Conservation (phyloP, 2,113 vertebrate species). For the Montifringilla adamsi region DNA sequence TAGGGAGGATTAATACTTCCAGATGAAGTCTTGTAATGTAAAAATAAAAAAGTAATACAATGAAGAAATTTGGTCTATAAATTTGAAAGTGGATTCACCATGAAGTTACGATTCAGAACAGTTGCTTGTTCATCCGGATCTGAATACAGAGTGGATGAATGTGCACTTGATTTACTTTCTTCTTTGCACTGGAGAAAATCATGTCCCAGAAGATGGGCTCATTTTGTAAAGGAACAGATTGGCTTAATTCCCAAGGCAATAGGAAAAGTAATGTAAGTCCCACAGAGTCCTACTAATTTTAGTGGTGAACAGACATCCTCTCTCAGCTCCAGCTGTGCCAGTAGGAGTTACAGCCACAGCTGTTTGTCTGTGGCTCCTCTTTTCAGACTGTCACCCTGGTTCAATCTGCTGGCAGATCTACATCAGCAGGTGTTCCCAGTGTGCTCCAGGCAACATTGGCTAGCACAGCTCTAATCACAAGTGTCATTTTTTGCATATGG, state of each 20-base stretch:
- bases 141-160: neutral
- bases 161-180: neutral
- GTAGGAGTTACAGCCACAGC: neutral
- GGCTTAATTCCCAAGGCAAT: neutral
- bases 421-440: neutral
- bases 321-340: conserved; percentile 1
- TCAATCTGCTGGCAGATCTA: neutral
- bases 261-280: neutral
- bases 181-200: neutral
- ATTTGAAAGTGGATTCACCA: neutral
- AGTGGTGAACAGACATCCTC: neutral
- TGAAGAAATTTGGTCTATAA: neutral
- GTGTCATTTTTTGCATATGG: neutral
- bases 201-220: neutral
- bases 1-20: neutral
- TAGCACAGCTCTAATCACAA: neutral
- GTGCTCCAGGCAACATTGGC: neutral
- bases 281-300: neutral
- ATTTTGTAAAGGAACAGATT: neutral
- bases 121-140: neutral
- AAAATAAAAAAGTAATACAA: neutral
- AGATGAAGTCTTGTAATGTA: neutral
- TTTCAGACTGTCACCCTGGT: neutral
- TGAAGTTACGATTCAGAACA: neutral
- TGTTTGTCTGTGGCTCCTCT: neutral